phyloP scores from a whole-genome alignment of 2,113 vertebrate species.

The Emydura subglobosa region DNA sequence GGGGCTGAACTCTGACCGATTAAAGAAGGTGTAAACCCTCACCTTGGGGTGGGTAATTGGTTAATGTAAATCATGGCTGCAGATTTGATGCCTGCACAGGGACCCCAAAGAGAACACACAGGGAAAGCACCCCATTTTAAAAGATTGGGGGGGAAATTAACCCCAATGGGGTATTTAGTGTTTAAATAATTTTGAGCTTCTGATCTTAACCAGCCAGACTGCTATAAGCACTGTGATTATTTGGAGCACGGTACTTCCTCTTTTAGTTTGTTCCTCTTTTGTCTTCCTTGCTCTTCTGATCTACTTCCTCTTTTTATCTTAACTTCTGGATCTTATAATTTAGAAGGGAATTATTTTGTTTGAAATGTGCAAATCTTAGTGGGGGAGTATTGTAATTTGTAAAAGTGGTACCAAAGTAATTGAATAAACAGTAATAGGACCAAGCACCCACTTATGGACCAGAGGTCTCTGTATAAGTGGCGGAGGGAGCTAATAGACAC shows the following conservation, averaged over 20 bases:
- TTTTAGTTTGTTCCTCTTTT: background rate
- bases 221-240: background rate
- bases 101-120: background rate
- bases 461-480: background rate
- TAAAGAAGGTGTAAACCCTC: background rate
- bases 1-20: background rate
- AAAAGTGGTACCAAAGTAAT: background rate
- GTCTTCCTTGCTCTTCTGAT: background rate
- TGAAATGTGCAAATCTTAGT: background rate
- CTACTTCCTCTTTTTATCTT: background rate
- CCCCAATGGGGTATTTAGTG: background rate
- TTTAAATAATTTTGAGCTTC: background rate
- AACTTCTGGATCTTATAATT: background rate
- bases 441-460: background rate
- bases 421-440: background rate
- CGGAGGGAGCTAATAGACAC: background rate
- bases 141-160: background rate
- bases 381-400: background rate
- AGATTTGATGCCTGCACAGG: background rate
- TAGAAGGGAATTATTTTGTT: background rate
- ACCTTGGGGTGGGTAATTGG: background rate
- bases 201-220: background rate
- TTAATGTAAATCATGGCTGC: background rate
- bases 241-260: background rate
- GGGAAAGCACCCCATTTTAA: background rate